These are phyloP conservation scores for Luscinia megarhynchos DNA, from an alignment of 2,797 vertebrate genomes.

Conservation along the genomic window DNA sequence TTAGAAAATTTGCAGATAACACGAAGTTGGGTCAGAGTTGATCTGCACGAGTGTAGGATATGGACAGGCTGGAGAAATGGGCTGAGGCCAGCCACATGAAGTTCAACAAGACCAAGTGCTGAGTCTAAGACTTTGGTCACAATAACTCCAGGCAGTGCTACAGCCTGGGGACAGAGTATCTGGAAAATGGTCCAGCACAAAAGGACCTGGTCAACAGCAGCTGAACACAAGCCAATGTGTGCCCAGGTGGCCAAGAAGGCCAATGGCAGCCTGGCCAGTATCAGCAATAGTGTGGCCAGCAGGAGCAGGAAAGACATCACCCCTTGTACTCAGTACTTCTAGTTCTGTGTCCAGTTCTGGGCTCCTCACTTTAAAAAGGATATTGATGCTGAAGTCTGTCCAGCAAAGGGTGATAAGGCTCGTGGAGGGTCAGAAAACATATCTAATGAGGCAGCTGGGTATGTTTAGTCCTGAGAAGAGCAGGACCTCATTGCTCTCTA, in stretches of 20 bases:
- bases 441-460: neutral
- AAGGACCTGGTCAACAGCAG: neutral
- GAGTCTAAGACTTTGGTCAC: neutral
- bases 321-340: rapidly evolving
- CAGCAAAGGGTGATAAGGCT: neutral
- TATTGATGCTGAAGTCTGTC: neutral
- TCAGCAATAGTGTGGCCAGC: neutral
- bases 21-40: rapidly evolving
- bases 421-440: neutral
- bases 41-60: neutral
- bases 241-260: neutral
- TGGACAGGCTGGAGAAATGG: neutral
- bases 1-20: neutral
- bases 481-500: neutral
- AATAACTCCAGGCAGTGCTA: neutral
- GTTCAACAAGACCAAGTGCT: neutral
- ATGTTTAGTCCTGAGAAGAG: neutral
- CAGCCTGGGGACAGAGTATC: neutral
- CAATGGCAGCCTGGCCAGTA: neutral
- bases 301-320: neutral
- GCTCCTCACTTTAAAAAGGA: neutral
- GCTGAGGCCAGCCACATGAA: neutral
- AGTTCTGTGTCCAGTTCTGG: neutral
- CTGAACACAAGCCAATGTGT: neutral
- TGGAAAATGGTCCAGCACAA: rapidly evolving